Percentiles rank a stretch among this genome's conserved stretches.
phyloP scores from a whole-genome alignment of 2,888 invertebrate species.

The Protula sp. region DNA sequence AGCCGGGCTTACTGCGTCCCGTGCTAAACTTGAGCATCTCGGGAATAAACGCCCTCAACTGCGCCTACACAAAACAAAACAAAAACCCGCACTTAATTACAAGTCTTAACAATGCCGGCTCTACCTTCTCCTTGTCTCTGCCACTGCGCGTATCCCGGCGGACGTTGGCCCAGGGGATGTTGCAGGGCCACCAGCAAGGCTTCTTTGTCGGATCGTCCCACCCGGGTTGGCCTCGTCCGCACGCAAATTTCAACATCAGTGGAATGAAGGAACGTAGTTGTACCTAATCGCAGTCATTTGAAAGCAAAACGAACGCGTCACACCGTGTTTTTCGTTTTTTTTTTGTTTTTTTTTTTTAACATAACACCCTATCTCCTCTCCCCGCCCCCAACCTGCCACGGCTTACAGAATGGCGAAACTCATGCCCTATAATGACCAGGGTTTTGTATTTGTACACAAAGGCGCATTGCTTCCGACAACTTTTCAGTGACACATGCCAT shows the following conservation, averaged over 20 bases:
- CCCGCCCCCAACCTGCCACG: too few species aligned
- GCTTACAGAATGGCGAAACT: too few species aligned
- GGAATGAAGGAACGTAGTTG: slow-evolving; percentile 93
- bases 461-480: too few species aligned
- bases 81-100: neutral
- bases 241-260: slow-evolving; percentile 94
- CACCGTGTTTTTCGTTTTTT: too few species aligned
- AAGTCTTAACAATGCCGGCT: neutral
- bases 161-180: slow-evolving; percentile 97
- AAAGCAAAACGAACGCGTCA: too few species aligned
- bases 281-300: too few species aligned
- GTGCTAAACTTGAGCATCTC: slow-evolving; percentile 97
- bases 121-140: slow-evolving; percentile 91
- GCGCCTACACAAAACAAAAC: slow-evolving; percentile 70
- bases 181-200: slow-evolving; percentile 96
- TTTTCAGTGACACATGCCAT: too few species aligned
- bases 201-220: slow-evolving; percentile 93
- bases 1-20: slow-evolving; percentile 89
- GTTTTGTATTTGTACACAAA: too few species aligned
- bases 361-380: too few species aligned
- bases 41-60: slow-evolving; percentile 91
- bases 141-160: slow-evolving; percentile 93
- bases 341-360: too few species aligned
- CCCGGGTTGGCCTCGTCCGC: slow-evolving; percentile 88
- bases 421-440: too few species aligned